Evolutionary conservation across 2,113 vertebrate genomes (phyloP).

Genomic region (Colossoma macropomum): DNA sequence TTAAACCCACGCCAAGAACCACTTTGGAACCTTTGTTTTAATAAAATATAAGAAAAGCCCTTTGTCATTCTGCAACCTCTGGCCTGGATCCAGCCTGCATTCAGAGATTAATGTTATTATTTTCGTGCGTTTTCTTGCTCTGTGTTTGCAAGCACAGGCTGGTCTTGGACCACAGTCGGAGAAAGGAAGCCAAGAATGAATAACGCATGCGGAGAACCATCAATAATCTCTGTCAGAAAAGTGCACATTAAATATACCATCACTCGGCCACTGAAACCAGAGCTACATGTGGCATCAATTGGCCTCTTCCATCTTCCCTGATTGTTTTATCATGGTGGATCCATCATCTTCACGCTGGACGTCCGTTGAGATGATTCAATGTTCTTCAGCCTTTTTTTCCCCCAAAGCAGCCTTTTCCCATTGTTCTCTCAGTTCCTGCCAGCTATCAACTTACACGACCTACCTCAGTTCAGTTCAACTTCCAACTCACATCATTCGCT

Average conservation of each 20-base stretch:
- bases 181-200: constrained; percentile 9
- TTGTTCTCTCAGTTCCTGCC: not conserved
- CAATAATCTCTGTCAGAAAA: constrained; percentile 6
- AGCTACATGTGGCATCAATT: constrained; percentile 20
- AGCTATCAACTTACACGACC: not conserved
- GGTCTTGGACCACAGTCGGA: constrained; percentile 20
- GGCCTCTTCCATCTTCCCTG: not conserved
- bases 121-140: constrained; percentile 13
- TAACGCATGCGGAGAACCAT: constrained; percentile 8
- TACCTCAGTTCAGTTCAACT: not conserved
- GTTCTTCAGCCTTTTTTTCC: not conserved
- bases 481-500: not conserved
- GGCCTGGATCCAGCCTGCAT: not conserved
- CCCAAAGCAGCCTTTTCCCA: not conserved
- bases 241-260: constrained; percentile 19
- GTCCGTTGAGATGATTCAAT: not conserved
- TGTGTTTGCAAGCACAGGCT: constrained; percentile 18
- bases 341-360: not conserved
- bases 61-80: not conserved
- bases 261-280: constrained; percentile 10
- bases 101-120: constrained; percentile 4
- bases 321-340: not conserved
- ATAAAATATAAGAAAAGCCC: not conserved
- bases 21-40: not conserved
- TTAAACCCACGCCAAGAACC: not conserved